A percentile compares a stretch with the other conserved stretches of the same genome.
Evolutionary conservation across 2,888 invertebrate genomes (phyloP).

Genomic region (Diplolepis rosae): DNA sequence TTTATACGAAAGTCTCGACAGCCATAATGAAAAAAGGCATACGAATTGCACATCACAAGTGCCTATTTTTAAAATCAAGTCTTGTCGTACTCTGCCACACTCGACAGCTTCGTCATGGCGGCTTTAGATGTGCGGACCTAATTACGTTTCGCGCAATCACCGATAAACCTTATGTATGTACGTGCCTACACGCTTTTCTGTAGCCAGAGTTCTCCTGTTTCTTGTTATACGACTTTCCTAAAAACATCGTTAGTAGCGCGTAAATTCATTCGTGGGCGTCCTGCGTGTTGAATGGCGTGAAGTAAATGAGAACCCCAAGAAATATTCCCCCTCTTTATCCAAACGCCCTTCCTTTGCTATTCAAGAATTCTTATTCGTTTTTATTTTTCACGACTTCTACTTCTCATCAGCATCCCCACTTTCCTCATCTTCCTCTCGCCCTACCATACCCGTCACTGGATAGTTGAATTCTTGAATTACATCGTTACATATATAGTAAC

Average conservation of each 20-base stretch:
- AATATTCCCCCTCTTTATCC: conserved; percentile 2
- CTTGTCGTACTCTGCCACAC: conserved; percentile 23
- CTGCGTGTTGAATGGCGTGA: conserved; percentile 13
- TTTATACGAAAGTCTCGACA: not conserved
- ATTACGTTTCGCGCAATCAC: conserved; percentile 26
- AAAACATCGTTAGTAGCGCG: conserved; percentile 7
- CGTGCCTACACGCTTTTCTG: conserved; percentile 20
- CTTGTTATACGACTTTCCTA: conserved; percentile 7
- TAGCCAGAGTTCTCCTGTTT: not conserved
- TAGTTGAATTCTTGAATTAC: conserved; percentile 63
- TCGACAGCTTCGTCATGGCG: conserved; percentile 5
- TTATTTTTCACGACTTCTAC: conserved; percentile 18
- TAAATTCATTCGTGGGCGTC: conserved; percentile 8
- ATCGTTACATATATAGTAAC: conserved; percentile 58
- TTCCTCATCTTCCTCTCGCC: not conserved
- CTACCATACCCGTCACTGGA: conserved; percentile 46
- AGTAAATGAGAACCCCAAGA: conserved; percentile 5
- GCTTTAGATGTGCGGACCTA: conserved; percentile 20
- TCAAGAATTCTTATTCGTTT: conserved; percentile 13
- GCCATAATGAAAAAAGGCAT: conserved; percentile 4
- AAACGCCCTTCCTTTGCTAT: conserved; percentile 2
- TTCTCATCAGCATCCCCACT: not conserved
- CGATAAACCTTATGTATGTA: conserved; percentile 23
- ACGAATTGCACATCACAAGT: conserved; percentile 15
- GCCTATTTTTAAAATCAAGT: conserved; percentile 27